Conservation (phyloP, 2,113 vertebrate genomes). For the Grammomys surdaster region DNA sequence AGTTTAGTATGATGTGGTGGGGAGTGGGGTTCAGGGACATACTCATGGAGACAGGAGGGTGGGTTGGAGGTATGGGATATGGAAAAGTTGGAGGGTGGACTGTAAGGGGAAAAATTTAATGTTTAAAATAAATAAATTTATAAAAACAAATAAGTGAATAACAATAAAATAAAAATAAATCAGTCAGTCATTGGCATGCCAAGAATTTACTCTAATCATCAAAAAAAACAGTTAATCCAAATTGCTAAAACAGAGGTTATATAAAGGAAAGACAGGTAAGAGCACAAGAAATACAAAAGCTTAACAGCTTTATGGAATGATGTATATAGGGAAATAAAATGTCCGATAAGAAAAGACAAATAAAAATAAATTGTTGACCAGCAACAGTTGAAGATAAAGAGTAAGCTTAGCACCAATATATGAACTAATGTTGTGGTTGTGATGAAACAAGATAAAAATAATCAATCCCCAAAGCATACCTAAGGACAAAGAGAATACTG, state of each 20-base stretch:
- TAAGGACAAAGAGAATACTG: neutral
- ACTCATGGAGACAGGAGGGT: too few relatives aligned
- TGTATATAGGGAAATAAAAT: neutral
- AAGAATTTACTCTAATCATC: too few relatives aligned
- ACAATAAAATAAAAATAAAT: too few relatives aligned
- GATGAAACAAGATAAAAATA: neutral
- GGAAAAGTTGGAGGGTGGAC: too few relatives aligned
- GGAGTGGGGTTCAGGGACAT: too few relatives aligned
- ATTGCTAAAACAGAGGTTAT: neutral
- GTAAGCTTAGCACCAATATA: neutral
- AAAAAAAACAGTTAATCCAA: neutral
- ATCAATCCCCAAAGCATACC: neutral
- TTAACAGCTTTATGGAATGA: neutral
- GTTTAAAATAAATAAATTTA: too few relatives aligned
- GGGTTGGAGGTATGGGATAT: too few relatives aligned
- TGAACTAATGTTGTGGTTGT: neutral
- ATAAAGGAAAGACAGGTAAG: neutral
- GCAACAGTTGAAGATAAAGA: neutral
- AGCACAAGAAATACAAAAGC: neutral
- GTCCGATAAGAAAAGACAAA: neutral
- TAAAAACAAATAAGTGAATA: too few relatives aligned
- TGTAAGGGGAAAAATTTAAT: too few relatives aligned
- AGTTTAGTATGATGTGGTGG: too few relatives aligned
- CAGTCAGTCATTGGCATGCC: too few relatives aligned
- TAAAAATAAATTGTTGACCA: neutral